Conservation (phyloP, 2,797 vertebrate species). For the Dryobates pubescens region DNA sequence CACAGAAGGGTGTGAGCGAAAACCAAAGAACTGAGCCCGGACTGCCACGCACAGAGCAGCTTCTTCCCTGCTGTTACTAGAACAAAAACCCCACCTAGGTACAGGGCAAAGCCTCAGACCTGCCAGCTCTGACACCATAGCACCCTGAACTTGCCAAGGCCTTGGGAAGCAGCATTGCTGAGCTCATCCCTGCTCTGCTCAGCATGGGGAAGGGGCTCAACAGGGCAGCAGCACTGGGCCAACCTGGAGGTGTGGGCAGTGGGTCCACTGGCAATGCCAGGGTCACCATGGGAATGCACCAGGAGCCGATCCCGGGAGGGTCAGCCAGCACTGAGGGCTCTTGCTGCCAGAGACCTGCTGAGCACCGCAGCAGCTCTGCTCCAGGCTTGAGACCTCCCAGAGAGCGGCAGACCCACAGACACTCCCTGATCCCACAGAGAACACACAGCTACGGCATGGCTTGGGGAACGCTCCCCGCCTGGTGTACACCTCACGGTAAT, state of each 20-base stretch:
- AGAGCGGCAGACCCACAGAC: neutral
- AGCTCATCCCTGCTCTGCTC: neutral
- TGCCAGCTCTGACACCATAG: neutral
- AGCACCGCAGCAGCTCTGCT: neutral
- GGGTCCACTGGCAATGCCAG: rapidly evolving
- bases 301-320: neutral
- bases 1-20: neutral
- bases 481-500: rapidly evolving
- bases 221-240: rapidly evolving
- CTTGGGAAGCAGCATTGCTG: rapidly evolving
- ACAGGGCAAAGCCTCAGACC: neutral
- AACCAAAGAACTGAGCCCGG: neutral
- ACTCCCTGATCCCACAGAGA: neutral
- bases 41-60: neutral
- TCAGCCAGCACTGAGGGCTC: neutral
- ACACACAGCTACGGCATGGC: rapidly evolving
- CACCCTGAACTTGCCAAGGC: neutral
- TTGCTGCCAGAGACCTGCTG: rapidly evolving
- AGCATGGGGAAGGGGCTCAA: neutral
- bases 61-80: too few species aligned
- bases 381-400: rapidly evolving
- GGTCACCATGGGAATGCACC: rapidly evolving
- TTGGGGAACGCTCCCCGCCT: neutral
- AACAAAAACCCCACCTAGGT: neutral
- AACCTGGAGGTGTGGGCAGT: rapidly evolving